Evolutionary conservation across 2,113 vertebrate species (phyloP).

Genomic region (Rhipidura dahli): DNA sequence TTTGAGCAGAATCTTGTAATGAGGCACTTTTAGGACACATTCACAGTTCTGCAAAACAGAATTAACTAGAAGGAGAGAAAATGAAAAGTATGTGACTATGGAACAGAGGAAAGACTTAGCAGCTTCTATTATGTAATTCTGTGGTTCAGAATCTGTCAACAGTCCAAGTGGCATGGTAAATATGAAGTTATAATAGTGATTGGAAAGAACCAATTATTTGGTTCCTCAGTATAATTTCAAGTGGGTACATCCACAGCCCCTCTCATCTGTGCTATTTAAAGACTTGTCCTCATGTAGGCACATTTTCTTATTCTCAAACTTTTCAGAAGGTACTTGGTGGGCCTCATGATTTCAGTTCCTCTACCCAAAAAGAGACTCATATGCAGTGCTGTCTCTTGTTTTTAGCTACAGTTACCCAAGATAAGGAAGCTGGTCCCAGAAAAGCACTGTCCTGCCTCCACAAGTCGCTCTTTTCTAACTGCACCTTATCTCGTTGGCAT

Average conservation of each 20-base stretch:
- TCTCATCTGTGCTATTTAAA: neutral
- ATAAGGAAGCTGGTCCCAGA: neutral
- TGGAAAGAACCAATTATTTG: neutral
- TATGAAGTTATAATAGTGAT: neutral
- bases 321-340: neutral
- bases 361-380: neutral
- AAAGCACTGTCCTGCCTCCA: neutral
- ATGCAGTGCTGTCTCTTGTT: neutral
- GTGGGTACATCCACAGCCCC: neutral
- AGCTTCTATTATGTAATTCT: neutral
- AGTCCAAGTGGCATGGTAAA: neutral
- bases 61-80: neutral
- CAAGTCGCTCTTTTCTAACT: neutral
- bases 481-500: neutral
- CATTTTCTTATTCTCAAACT: neutral
- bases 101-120: neutral
- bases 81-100: neutral
- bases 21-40: neutral
- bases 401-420: neutral
- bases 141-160: neutral
- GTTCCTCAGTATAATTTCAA: neutral
- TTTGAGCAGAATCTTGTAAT: neutral
- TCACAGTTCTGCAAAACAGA: neutral
- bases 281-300: neutral
- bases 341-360: neutral